These are phyloP conservation scores for Drosophila macrospina DNA, from an alignment of 2,888 invertebrate species.

Conservation along the genomic window DNA sequence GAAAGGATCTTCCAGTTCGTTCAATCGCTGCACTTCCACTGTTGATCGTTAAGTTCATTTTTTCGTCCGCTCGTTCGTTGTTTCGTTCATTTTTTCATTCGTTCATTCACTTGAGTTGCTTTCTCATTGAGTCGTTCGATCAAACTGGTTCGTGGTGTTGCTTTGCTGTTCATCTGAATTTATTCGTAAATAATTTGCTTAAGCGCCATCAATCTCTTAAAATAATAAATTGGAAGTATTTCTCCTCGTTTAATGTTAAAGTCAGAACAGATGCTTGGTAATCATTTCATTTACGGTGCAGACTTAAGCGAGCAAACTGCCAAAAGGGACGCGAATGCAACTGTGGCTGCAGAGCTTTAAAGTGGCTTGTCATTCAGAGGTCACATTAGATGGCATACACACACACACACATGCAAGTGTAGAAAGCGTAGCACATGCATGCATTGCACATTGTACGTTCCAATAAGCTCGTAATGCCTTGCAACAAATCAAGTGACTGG, in stretches of 20 bases:
- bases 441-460: constrained; percentile 14
- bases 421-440: neutral
- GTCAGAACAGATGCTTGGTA: constrained; percentile 1
- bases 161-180: too few species aligned
- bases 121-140: too few species aligned
- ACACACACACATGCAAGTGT: constrained; percentile 6
- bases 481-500: constrained; percentile 48
- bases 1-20: too few species aligned
- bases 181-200: neutral
- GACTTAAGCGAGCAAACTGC: constrained; percentile 1
- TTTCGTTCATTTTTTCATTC: too few species aligned
- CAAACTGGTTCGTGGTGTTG: too few species aligned
- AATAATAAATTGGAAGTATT: neutral
- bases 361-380: constrained; percentile 63
- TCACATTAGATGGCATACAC: constrained; percentile 41
- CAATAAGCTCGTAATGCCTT: constrained; percentile 37
- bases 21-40: too few species aligned
- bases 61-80: too few species aligned
- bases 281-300: neutral
- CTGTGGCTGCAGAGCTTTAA: constrained; percentile 20
- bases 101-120: too few species aligned
- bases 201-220: too few species aligned
- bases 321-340: neutral
- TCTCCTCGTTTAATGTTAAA: neutral
- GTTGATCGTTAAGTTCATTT: too few species aligned